phyloP scores from a whole-genome alignment of 92 coral and sea anemone genomes.

The Epizoanthus stellaris region DNA sequence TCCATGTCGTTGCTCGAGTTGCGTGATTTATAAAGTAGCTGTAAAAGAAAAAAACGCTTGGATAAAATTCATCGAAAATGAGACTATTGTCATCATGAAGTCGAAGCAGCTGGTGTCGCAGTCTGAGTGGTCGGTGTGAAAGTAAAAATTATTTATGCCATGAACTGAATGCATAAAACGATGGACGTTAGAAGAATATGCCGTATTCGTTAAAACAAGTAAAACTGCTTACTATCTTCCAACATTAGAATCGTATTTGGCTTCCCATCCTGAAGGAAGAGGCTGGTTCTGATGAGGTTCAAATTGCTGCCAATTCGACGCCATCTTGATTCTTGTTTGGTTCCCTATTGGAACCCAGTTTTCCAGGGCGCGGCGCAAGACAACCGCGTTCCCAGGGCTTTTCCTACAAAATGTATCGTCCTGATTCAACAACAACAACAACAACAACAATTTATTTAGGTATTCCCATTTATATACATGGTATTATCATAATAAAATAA shows the following conservation, averaged over 20 bases:
- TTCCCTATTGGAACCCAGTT: background rate
- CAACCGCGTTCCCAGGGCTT: background rate
- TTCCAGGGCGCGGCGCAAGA: background rate
- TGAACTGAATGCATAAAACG: background rate
- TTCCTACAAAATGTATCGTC: too few species aligned
- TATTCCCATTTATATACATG: too few species aligned
- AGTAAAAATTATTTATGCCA: background rate
- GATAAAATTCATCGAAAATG: too few species aligned
- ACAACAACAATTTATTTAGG: too few species aligned
- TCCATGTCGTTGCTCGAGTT: constrained; percentile 84
- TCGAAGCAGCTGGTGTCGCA: too few species aligned
- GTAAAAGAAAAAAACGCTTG: background rate
- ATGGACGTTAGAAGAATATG: background rate
- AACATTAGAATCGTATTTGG: constrained; percentile 71
- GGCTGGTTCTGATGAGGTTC: constrained; percentile 85
- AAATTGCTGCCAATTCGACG: constrained; percentile 73
- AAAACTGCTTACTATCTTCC: constrained; percentile 79
- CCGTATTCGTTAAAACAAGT: background rate
- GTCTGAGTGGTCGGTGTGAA: too few species aligned
- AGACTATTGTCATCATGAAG: too few species aligned
- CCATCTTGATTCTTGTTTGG: constrained; percentile 67
- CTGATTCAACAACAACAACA: too few species aligned
- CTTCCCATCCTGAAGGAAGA: constrained; percentile 93
- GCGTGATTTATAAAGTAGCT: constrained; percentile 91
- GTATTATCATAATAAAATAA: too few species aligned